Conservation (phyloP, 2,888 invertebrate genomes). For the Anoplius nigerrimus region DNA sequence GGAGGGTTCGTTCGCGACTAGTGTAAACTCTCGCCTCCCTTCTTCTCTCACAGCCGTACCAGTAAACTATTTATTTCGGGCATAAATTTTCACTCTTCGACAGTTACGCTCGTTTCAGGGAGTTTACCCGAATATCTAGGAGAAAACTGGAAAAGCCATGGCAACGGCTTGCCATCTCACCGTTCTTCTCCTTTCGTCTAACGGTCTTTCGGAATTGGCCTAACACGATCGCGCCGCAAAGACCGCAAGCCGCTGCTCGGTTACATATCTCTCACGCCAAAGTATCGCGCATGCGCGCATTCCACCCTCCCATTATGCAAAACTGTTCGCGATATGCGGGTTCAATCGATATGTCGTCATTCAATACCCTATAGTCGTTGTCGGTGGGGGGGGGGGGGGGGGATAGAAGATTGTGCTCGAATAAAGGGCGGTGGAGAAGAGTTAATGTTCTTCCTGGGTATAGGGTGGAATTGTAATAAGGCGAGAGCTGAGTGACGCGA, state of each 20-base stretch:
- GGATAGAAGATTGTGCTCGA: too few species aligned
- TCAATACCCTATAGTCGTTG: too few species aligned
- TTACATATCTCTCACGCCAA: neutral
- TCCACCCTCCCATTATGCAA: too few species aligned
- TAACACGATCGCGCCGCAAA: too few species aligned
- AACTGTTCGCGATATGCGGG: neutral
- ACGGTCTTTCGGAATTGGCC: too few species aligned
- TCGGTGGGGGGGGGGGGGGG: neutral
- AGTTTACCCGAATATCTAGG: constrained; percentile 39
- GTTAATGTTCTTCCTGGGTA: too few species aligned
- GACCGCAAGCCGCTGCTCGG: constrained; percentile 50
- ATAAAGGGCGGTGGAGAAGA: neutral
- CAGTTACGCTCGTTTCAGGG: constrained; percentile 29
- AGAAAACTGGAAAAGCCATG: constrained; percentile 48
- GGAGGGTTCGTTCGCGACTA: too few species aligned
- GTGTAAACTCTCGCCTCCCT: constrained; percentile 8
- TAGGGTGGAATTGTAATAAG: too few species aligned
- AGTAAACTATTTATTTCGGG: constrained; percentile 63
- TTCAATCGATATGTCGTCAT: too few species aligned
- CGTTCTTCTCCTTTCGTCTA: constrained; percentile 7
- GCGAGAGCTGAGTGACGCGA: too few species aligned
- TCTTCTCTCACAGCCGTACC: constrained; percentile 24
- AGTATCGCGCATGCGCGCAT: too few species aligned
- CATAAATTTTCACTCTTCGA: constrained; percentile 58
- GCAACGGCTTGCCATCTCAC: constrained; percentile 4